Base-by-base conservation (phyloP, 2,888 invertebrate species). In the Sinohyriopsis cumingii region DNA sequence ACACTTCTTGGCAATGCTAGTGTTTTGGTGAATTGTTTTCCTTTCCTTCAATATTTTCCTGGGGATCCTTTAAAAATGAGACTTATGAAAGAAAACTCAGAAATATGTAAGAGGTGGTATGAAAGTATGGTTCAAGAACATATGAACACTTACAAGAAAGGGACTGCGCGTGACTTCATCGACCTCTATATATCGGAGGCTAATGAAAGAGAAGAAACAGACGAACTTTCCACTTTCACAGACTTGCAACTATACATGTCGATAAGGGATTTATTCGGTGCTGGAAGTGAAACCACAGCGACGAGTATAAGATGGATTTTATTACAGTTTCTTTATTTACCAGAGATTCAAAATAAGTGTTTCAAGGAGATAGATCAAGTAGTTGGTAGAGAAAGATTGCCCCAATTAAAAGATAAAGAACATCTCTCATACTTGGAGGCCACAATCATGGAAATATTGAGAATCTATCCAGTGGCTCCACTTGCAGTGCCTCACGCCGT, bases 221-320 rank as follows among this genome's bases (percentile, higher is more conserved):
- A n/a, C 24, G 65, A 45, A 19, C 12, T 5, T 33, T 56, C 59
- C 19, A 45, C 67, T 22, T 55, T 65, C 66, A 15, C 69, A 72
- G 78, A 75, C 28, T 70, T 66, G 6, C 72, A 80, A n/a, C 53
- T 84, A 12, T 28, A 67, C 20, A 65, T 61, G 2, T 63, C 75
- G 0, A 71, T 82, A 19, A 60, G 61, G 1, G 84, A 84, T 62
- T 72, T 86, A 3, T 81, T 84, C 57, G 68, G 74, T 9, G 86
- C 86, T 25, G 86, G 85, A 12, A 80, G 82, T 85, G 95, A 95
- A 84, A 95, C 95, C 1, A 94, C 94, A 0, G 93, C 94, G 20
- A 94, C 96, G 20, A 95, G 95, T 1, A 94, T 96, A 75, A 95
- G 95, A 86, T 97, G 96, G 92, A 94, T 95, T 71, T 91, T 96